Evolutionary conservation across 2,113 vertebrate genomes (phyloP).

Genomic region (Spheniscus mendiculus): DNA sequence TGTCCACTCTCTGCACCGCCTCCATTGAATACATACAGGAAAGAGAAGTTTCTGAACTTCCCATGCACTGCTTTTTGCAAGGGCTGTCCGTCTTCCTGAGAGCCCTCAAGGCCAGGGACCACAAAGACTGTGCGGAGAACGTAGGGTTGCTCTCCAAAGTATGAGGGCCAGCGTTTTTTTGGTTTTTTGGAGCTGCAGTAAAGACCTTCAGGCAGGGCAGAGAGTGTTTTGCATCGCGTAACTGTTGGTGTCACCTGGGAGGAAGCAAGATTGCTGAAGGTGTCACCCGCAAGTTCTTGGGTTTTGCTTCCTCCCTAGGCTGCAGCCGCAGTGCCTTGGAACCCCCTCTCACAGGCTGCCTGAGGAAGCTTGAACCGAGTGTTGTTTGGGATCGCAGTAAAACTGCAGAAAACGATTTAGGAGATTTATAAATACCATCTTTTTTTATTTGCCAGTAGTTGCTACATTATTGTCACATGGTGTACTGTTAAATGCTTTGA

Average conservation of each 20-base stretch:
- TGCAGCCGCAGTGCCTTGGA: not conserved
- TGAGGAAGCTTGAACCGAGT: not conserved
- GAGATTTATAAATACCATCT: not conserved
- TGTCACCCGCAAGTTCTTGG: not conserved
- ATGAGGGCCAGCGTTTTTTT: not conserved
- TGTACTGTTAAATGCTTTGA: not conserved
- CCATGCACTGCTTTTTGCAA: not conserved
- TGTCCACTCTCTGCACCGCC: not conserved
- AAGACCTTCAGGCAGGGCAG: not conserved
- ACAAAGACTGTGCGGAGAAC: rapidly evolving
- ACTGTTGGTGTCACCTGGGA: not conserved
- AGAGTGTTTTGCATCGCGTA: rapidly evolving
- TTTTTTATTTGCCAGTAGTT: not conserved
- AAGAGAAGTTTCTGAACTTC: not conserved
- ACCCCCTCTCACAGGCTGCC: not conserved
- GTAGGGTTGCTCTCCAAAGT: rapidly evolving
- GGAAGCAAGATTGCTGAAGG: not conserved
- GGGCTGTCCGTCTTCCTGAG: not conserved
- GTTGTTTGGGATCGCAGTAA: not conserved
- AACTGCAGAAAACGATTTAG: not conserved
- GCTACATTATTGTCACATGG: rapidly evolving
- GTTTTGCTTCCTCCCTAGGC: not conserved
- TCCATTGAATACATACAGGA: not conserved
- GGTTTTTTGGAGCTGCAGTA: not conserved
- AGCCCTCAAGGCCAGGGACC: not conserved